These are phyloP conservation scores for Grapholita molesta DNA, from an alignment of 1,140 invertebrate species.

Conservation along the genomic window DNA sequence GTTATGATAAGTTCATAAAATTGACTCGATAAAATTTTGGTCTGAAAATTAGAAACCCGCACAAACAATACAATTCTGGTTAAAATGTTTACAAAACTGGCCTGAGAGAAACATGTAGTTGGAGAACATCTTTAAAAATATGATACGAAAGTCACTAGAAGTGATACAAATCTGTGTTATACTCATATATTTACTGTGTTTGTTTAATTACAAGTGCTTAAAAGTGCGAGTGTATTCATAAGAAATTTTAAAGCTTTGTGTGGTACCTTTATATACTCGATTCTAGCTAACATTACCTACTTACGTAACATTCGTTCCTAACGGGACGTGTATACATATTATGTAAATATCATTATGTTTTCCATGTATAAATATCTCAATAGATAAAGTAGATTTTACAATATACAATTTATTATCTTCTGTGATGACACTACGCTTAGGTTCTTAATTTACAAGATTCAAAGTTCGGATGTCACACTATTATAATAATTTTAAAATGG, in stretches of 20 bases:
- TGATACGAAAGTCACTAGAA: not conserved
- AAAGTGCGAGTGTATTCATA: conserved; percentile 74
- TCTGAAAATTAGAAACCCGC: conserved; percentile 48
- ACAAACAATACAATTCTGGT: conserved; percentile 19
- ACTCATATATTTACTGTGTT: conserved; percentile 43
- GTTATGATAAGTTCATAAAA: conserved; percentile 55
- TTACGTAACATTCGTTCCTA: conserved; percentile 76
- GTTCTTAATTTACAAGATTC: conserved; percentile 72
- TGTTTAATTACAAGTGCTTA: conserved; percentile 64
- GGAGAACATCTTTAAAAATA: conserved; percentile 10
- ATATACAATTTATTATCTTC: conserved; percentile 71
- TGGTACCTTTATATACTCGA: conserved; percentile 70
- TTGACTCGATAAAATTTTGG: conserved; percentile 60
- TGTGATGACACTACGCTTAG: conserved; percentile 71
- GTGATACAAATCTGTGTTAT: conserved; percentile 13
- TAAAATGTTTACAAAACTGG: not conserved
- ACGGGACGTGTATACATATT: conserved; percentile 77
- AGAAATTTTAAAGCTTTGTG: conserved; percentile 78
- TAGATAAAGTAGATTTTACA: conserved; percentile 71
- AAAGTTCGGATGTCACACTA: conserved; percentile 76
- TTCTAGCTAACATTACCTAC: conserved; percentile 72
- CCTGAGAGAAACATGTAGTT: not conserved
- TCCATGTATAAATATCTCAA: conserved; percentile 75
- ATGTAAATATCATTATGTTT: conserved; percentile 75
- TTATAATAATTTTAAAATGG: conserved; percentile 75